phyloP scores from a whole-genome alignment of 2,797 vertebrate genomes.

The Coreius guichenoti region DNA sequence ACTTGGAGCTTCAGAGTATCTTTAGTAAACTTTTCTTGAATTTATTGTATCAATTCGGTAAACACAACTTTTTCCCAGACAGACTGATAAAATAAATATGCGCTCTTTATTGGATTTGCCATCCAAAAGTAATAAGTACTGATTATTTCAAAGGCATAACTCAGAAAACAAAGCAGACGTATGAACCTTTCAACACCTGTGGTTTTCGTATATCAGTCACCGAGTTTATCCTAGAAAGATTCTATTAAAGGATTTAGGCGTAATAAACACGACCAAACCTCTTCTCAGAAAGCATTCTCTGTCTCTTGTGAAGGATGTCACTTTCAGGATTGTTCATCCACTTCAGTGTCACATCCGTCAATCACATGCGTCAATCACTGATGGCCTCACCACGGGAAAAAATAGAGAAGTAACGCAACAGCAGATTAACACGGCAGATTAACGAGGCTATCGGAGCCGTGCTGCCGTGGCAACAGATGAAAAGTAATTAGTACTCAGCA shows the following conservation, averaged over 20 bases:
- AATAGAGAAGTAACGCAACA: neutral
- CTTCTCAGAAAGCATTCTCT: neutral
- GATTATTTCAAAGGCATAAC: neutral
- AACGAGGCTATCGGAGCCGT: slow-evolving; percentile 26
- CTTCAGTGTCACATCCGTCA: slow-evolving; percentile 17
- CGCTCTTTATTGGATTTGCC: neutral
- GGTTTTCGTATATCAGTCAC: neutral
- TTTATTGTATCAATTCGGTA: neutral
- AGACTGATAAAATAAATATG: neutral
- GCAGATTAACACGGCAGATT: slow-evolving; percentile 29
- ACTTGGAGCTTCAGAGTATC: neutral
- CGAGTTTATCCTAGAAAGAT: neutral
- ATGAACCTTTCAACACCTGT: neutral
- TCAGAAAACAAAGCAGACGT: neutral
- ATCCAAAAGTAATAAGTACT: neutral
- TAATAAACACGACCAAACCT: neutral
- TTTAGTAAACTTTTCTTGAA: neutral
- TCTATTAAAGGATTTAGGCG: neutral
- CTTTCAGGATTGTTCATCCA: slow-evolving; percentile 20
- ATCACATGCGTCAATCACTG: slow-evolving; percentile 21
- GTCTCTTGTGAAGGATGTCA: slow-evolving; percentile 21
- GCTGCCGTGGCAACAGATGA: slow-evolving; percentile 52
- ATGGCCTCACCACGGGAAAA: slow-evolving; percentile 9
- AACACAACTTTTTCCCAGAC: neutral
- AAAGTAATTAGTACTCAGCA: slow-evolving; percentile 61